These are phyloP conservation scores for Drosophila maculinotata DNA, from an alignment of 2,888 invertebrate genomes.

Conservation along the genomic window DNA sequence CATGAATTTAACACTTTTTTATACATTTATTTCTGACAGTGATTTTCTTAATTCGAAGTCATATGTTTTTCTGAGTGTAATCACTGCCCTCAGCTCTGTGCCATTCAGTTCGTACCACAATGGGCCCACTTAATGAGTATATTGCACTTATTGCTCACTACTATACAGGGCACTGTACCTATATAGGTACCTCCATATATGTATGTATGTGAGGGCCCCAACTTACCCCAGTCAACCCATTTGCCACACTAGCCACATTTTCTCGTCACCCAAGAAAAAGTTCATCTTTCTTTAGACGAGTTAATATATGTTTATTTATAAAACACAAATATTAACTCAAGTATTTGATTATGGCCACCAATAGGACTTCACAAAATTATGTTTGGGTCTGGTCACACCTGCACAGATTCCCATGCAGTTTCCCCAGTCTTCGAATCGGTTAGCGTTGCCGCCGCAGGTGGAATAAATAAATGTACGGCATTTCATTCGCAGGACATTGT, in stretches of 20 bases:
- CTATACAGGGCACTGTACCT: slow-evolving; percentile 38
- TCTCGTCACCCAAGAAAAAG: slow-evolving; percentile 1
- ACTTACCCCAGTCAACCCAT: slow-evolving; percentile 13
- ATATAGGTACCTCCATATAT: not conserved
- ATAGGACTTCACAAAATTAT: too few relatives aligned
- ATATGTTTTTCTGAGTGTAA: not conserved
- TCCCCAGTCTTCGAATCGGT: slow-evolving; percentile 31
- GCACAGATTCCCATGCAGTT: too few relatives aligned
- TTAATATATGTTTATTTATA: not conserved
- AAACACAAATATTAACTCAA: not conserved
- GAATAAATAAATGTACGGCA: slow-evolving; percentile 37
- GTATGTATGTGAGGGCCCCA: not conserved
- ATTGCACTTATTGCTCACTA: slow-evolving; percentile 12
- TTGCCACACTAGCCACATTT: slow-evolving; percentile 15
- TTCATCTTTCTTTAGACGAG: not conserved
- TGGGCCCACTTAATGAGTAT: slow-evolving; percentile 13
- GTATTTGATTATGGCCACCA: not conserved
- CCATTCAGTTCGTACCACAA: slow-evolving; percentile 10
- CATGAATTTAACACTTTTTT: too few relatives aligned
- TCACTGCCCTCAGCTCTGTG: not conserved
- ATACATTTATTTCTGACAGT: too few relatives aligned
- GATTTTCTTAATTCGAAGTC: not conserved
- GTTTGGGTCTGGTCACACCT: too few relatives aligned
- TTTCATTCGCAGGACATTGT: not conserved
- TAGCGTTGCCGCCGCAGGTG: slow-evolving; percentile 41